Conservation (phyloP, 2,113 vertebrate genomes). For the Mungos mungo region DNA sequence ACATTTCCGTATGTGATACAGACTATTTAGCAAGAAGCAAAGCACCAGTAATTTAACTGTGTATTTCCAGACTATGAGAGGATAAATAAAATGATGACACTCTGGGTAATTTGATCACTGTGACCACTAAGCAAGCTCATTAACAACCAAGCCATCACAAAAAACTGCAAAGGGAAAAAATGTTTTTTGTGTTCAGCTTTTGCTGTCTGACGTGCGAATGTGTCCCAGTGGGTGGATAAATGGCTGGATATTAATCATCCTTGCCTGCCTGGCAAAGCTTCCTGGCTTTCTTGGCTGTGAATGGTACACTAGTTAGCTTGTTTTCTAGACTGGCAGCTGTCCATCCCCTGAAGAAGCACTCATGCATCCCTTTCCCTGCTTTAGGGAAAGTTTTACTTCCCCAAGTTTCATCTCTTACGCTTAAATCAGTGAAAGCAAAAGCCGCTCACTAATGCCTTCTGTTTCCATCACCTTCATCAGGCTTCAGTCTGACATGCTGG, state of each 20-base stretch:
- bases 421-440: conserved; percentile 41
- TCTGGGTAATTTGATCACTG: conserved; percentile 70
- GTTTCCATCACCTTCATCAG: conserved; percentile 54
- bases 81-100: conserved; percentile 53
- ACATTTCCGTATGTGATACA: conserved; percentile 29
- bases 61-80: neutral
- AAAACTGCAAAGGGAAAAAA: conserved; percentile 55
- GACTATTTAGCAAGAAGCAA: neutral
- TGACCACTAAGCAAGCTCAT: conserved; percentile 49
- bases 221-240: conserved; percentile 39
- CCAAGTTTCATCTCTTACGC: conserved; percentile 38
- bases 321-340: conserved; percentile 52
- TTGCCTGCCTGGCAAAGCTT: conserved; percentile 28
- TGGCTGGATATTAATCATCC: conserved; percentile 73
- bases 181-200: conserved; percentile 73
- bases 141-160: conserved; percentile 55
- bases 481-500: neutral
- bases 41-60: neutral
- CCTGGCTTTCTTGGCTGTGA: conserved; percentile 56
- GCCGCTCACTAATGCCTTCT: neutral
- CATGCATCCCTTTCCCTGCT: conserved; percentile 15
- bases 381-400: conserved; percentile 49
- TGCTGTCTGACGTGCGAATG: conserved; percentile 66
- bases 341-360: neutral
- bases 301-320: conserved; percentile 30